These are phyloP conservation scores for Sapayoa aenigma DNA, from an alignment of 2,113 vertebrate species.

Conservation along the genomic window DNA sequence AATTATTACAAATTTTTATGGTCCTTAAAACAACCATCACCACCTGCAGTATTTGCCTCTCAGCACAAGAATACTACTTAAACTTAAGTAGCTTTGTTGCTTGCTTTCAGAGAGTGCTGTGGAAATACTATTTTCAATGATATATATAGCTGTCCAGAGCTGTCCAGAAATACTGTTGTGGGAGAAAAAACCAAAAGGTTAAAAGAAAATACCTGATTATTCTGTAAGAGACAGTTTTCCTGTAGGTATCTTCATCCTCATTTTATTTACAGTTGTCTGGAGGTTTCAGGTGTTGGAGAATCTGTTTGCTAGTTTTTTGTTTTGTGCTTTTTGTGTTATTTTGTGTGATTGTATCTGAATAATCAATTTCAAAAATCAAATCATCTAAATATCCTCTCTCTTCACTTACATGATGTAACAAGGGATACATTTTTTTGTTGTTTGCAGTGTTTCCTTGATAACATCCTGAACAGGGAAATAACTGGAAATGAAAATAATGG, in stretches of 20 bases:
- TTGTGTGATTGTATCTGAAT: not conserved
- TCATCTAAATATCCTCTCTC: not conserved
- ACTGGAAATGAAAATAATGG: not conserved
- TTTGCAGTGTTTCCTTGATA: not conserved
- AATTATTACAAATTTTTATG: not conserved
- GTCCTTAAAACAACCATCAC: not conserved
- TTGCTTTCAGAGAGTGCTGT: not conserved
- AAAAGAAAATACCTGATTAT: fast-evolving
- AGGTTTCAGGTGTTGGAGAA: not conserved
- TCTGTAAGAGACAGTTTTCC: not conserved
- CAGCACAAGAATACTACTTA: not conserved
- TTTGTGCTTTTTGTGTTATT: not conserved
- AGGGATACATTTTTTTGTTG: not conserved
- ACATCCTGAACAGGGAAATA: not conserved
- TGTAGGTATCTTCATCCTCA: not conserved
- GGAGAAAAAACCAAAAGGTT: no score
- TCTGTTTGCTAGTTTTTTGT: not conserved
- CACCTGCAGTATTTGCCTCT: not conserved
- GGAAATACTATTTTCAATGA: not conserved
- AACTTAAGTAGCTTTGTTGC: not conserved
- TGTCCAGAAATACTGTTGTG: not conserved
- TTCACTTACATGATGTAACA: not conserved
- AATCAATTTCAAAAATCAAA: not conserved
- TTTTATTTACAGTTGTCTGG: not conserved
- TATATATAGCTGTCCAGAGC: not conserved